Evolutionary conservation across 2,113 vertebrate genomes (phyloP), one percentile per base, ranked within the genome.

Genomic region (Hystrix brachyura): DNA sequence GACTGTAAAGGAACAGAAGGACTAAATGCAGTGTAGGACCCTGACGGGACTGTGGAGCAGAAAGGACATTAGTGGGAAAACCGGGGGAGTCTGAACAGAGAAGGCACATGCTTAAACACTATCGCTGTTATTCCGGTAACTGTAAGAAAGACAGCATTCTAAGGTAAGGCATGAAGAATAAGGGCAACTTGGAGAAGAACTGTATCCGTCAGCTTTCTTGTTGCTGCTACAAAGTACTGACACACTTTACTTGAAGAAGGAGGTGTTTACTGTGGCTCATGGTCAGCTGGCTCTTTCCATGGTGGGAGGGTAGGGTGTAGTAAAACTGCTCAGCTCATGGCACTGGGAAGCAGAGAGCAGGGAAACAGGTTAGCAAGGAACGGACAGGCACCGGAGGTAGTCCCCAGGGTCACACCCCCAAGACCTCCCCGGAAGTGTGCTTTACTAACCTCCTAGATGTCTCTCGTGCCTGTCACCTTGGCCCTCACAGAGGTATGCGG

Each of bases 11-110:
- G 8, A 23, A 64, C 55, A 25, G 0, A 18, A 23, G 10, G 8
- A 46, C 12, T 25, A 43, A 72, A 55, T 38, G 18, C 5, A 19
- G 10, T 11, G 2, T 0, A 0, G 25, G 12, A 18, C 19, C 6
- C 79, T 9, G 9, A 11, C 64, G 48, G 76, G 25, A 29, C 15
- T 57, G 23, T 15, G 32, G 64, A 25, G 25, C 23, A 81, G 65
- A 64, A 43, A 32, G 13, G 43, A 32, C 3, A 14, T 51, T 21
- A 32, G 13, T 29, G 15, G 8, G 11, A 9, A 32, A 43, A 55
- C 4, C 3, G 7, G 10, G 29, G 21, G 32, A 23, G 10, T 34
- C 62, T 57, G 46, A 67, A n/a, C 11, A 43, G 32, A 80, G 51
- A 67, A n/a, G 27, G 11, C 18, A n/a, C 34, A 59, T 57, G 14